phyloP scores from a whole-genome alignment of 2,888 invertebrate species.

The Autographa gamma region DNA sequence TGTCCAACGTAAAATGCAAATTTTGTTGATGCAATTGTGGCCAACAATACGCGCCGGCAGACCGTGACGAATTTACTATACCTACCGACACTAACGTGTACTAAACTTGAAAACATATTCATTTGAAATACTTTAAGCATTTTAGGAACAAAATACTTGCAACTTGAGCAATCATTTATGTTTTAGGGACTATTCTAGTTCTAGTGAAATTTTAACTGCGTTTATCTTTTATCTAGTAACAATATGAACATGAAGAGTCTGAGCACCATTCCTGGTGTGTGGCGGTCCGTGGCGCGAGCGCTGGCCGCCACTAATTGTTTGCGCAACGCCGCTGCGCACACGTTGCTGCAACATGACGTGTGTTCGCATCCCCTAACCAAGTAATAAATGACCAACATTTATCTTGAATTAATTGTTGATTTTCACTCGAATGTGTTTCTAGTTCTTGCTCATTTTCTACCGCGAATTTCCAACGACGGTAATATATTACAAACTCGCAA shows the following conservation, averaged over 20 bases:
- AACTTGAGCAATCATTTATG: conserved; percentile 42
- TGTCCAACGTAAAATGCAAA: conserved; percentile 84
- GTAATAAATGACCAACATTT: conserved; percentile 32
- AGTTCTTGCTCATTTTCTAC: conserved; percentile 29
- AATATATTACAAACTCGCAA: conserved; percentile 20
- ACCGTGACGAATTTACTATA: conserved; percentile 78
- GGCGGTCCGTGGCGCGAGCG: conserved; percentile 74
- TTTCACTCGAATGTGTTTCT: conserved; percentile 35
- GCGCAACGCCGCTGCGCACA: conserved; percentile 71
- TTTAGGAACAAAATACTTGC: conserved; percentile 14
- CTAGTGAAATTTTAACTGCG: not conserved
- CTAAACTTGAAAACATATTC: conserved; percentile 74
- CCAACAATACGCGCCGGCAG: conserved; percentile 76
- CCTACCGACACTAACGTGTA: conserved; percentile 68
- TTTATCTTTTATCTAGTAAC: conserved; percentile 40
- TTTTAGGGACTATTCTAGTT: not conserved
- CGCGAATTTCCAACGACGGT: conserved; percentile 43
- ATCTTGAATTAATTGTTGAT: conserved; percentile 43
- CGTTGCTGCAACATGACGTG: conserved; percentile 71
- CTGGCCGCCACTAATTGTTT: conserved; percentile 74
- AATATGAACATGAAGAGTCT: conserved; percentile 66
- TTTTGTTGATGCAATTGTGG: conserved; percentile 80
- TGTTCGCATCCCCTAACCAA: conserved; percentile 63
- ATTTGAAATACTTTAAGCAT: conserved; percentile 60
- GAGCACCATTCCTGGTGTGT: conserved; percentile 76